Conservation (phyloP, 1,140 invertebrate species). For the Campoletis sonorensis region DNA sequence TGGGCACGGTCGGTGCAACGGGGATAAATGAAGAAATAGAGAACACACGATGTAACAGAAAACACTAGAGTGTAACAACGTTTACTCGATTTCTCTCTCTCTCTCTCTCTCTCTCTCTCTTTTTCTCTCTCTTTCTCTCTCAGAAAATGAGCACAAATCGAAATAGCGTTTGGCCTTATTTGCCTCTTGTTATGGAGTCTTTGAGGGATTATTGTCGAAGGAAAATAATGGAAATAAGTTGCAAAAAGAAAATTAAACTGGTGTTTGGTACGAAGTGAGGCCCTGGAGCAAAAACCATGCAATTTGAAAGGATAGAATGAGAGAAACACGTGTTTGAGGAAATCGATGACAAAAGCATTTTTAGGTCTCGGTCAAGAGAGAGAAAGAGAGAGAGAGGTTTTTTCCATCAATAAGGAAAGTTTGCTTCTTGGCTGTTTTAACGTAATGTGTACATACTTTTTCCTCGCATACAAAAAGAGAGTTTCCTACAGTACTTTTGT, state of each 20-base stretch:
- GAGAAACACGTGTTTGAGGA: too few species aligned
- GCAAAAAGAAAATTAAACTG: background rate
- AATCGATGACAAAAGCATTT: too few species aligned
- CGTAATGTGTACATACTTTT: background rate
- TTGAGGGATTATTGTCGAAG: background rate
- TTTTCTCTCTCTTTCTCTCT: background rate
- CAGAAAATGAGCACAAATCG: slow-evolving; percentile 9
- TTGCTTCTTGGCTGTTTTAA: too few species aligned
- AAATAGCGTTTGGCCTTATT: slow-evolving; percentile 8
- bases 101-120: slow-evolving; percentile 1
- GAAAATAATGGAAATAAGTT: too few species aligned
- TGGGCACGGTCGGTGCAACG: background rate
- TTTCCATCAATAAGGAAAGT: too few species aligned
- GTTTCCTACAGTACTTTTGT: background rate
- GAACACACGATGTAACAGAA: background rate
- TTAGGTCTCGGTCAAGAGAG: too few species aligned
- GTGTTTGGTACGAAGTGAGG: background rate
- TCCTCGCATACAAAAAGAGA: background rate
- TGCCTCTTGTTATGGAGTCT: background rate
- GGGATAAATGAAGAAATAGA: slow-evolving; percentile 1
- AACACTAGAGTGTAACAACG: slow-evolving; percentile 9
- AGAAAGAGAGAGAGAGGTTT: too few species aligned
- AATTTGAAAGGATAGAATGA: too few species aligned
- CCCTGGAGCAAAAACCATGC: too few species aligned
- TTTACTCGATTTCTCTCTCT: background rate